Base-by-base conservation (phyloP, 30 jellyfish, hydroid and myxozoan species). In the Pseudorhiza aurosa region DNA sequence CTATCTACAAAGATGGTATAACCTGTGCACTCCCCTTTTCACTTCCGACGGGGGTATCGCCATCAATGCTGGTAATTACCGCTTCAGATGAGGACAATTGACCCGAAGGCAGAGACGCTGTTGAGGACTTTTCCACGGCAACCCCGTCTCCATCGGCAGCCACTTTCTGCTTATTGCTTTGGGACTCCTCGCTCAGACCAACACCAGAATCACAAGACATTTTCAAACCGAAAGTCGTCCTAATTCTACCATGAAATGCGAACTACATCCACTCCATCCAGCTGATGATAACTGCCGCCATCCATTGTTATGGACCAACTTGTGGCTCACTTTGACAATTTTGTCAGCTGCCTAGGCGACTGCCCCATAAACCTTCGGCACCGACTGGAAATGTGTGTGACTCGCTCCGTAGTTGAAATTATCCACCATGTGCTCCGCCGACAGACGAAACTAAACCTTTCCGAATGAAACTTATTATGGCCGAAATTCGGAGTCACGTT, bases 161-260 rank as follows among this genome's bases (percentile, higher is more conserved):
- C 14, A 42, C 40, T 42, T 49, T 32, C 37, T 64, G 82, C 46
- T 68, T 30, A 25, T 14, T 18, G 44, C 14, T 68, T 33, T 15
- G 68, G 15, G 72, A 72, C 2, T 72, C 85, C 9, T 60, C 71
- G 26, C 85, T 72, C 58, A 51, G 30, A 40, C 85, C 70, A 4
- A 72, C 22, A 14, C 85, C 85, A 18, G 85, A 72, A 31, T 72
- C 85, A 27, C 72, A 50, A 29, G 85, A 72, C 85, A 72, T 72
- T 53, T 49, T 67, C 36, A 42, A 35, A 28, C 53, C 68, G 19
- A 53, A 53, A 8, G 19, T 53, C 68, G 25, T 8, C 8, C 25
- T 22, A 19, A 22, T 19, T 15, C 19, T 7, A 12, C 11, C 10
- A 53, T n/a, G n/a, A n/a, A n/a, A n/a, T n/a, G n/a, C n/a, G n/a